Base-by-base conservation (phyloP, 2,113 vertebrate species). In the Hylia prasina region DNA sequence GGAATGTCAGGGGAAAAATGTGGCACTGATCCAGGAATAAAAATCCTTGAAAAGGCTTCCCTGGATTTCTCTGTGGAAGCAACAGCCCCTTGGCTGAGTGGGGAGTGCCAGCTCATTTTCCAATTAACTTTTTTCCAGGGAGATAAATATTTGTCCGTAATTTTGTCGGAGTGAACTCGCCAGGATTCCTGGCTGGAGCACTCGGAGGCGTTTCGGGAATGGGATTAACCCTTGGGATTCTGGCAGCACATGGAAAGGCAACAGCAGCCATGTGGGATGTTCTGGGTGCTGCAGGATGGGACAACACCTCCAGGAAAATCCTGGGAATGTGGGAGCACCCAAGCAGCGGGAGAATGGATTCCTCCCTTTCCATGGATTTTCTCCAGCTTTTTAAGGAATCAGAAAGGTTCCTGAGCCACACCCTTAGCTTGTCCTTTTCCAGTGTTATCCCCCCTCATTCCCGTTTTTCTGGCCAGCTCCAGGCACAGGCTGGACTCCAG, bases 391-490 rank as follows among this genome's bases (percentile, higher is more conserved):
- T 51, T 37, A 77, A 58, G n/a, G 60, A 42, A 31, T 24, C 12
- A 33, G 25, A 33, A 51, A 53, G 25, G 30, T 7, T 75, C 17
- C 53, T n/a, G 7, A 75, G 45, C 6, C 1, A 56, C 66, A 33
- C 40, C 33, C 0, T 22, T 3, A 9, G 3, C 9, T 60, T 44
- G 30, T 44, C 28, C 42, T 57, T 17, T 57, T 22, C 14, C 27
- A 9, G 0, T 0, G 0, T n/a, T 9, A 11, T 6, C 30, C 27
- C 30, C 19, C 7, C 5, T 24, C 28, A 8, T 2, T 27, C 17
- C n/a, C 31, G 3, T 3, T 47, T 40, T 66, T 68, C 14, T 15
- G 20, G 42, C 33, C 47, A 13, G 16, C 54, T 35, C 54, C 27
- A 2, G 60, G 17, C 71, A 13, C 0, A 33, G 50, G 39, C 0